A percentile compares a stretch with the other conserved stretches of the same genome.
Evolutionary conservation across 2,113 vertebrate species (phyloP).

Genomic region (Paramormyrops kingsleyae): DNA sequence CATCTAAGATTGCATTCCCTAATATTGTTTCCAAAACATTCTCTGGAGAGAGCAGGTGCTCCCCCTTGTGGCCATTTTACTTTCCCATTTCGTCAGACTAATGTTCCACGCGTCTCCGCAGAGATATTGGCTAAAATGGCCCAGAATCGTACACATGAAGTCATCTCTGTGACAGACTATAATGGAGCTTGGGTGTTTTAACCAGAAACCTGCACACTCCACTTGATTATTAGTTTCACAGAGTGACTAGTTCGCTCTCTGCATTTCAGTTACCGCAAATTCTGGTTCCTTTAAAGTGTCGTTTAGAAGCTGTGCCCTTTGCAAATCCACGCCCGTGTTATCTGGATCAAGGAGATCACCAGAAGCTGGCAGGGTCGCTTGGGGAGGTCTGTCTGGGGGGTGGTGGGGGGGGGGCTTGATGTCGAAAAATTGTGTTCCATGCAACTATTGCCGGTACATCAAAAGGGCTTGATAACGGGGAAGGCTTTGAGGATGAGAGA

Average conservation of each 20-base stretch:
- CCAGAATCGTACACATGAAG: neutral
- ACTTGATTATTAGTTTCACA: neutral
- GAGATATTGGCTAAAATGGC: neutral
- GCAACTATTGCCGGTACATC: slow-evolving; percentile 42
- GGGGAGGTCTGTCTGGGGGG: neutral
- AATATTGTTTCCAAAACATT: neutral
- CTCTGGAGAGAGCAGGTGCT: neutral
- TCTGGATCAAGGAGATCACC: neutral
- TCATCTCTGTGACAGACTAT: neutral
- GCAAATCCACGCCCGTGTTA: neutral
- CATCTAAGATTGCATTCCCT: neutral
- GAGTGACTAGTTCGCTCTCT: neutral
- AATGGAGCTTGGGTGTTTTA: neutral
- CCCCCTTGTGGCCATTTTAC: neutral
- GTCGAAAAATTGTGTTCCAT: slow-evolving; percentile 20
- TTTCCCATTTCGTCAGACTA: neutral
- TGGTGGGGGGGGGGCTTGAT: neutral
- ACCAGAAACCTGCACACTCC: neutral
- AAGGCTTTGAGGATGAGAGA: slow-evolving; percentile 38
- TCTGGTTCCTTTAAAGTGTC: neutral
- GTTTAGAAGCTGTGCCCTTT: neutral
- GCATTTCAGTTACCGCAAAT: neutral
- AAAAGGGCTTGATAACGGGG: slow-evolving; percentile 43
- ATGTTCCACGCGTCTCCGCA: neutral
- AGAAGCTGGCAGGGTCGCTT: neutral